These are phyloP conservation scores for Chalcosyrphus nemorum DNA, from an alignment of 2,888 invertebrate species.

Conservation along the genomic window DNA sequence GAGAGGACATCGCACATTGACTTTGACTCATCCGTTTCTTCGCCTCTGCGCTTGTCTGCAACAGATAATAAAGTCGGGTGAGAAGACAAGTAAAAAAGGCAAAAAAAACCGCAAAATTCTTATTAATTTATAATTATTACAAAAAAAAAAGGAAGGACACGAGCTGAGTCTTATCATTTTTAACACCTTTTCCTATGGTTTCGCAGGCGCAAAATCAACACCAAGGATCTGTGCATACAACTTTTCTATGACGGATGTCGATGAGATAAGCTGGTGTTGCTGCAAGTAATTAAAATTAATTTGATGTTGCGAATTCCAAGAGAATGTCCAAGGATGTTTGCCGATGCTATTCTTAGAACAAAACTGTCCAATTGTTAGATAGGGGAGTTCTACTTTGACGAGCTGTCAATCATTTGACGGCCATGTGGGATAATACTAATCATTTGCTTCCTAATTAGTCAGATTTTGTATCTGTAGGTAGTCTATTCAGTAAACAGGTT, in stretches of 20 bases:
- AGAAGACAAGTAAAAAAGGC: neutral
- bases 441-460: slow-evolving; percentile 48
- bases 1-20: slow-evolving; percentile 24
- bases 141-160: slow-evolving; percentile 18
- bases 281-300: slow-evolving; percentile 45
- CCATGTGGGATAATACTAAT: slow-evolving; percentile 27
- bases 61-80: slow-evolving; percentile 37
- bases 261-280: slow-evolving; percentile 48
- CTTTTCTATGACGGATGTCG: slow-evolving; percentile 67
- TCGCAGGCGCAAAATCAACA: slow-evolving; percentile 32
- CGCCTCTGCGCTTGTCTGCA: slow-evolving; percentile 37
- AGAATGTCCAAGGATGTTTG: neutral
- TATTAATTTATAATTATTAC: slow-evolving; percentile 65
- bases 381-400: slow-evolving; percentile 25
- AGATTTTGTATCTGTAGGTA: slow-evolving; percentile 27
- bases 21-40: slow-evolving; percentile 39
- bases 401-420: slow-evolving; percentile 62
- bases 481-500: slow-evolving; percentile 35
- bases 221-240: slow-evolving; percentile 48
- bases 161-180: slow-evolving; percentile 46
- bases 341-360: slow-evolving; percentile 29
- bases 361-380: slow-evolving; percentile 45
- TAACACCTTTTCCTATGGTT: slow-evolving; percentile 54
- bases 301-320: neutral
- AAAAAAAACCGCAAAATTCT: slow-evolving; percentile 51